Base-by-base conservation (phyloP, 2,888 invertebrate genomes). In the Bombylius discolor region DNA sequence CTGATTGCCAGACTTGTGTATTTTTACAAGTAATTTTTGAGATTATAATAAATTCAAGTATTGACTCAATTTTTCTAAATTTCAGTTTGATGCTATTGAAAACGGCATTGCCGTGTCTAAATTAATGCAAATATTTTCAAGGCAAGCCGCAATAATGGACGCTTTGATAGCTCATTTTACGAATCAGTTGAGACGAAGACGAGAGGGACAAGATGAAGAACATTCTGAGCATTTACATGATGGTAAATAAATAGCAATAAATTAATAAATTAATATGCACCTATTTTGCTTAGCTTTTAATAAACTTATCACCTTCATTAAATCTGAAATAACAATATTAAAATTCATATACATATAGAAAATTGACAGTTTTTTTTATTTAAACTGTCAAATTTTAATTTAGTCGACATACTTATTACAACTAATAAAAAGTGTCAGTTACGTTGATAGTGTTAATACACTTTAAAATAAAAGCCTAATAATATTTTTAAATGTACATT, bases 1-100 rank as follows among this genome's bases (percentile, higher is more conserved):
- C 82, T 23, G 89, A 94, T 70, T 90, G 92, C 67, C 78, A 93
- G 62, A 94, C 95, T 9, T 95, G 94, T 70, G 79, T 97, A 60
- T 94, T 95, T 74, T 76, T 97, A 23, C 95, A 96, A 76, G 74
- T 74, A 59, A 60, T 23, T 23, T 23, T 23, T 23, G 23, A 23
- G 23, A 23, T 23, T 23, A 23, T 23, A 23, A 23, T 23, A 23
- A 23, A 23, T 23, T 23, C 23, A 23, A 23, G 23, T 23, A 23
- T 23, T 23, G 23, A 49, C 14, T n/a, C 54, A 52, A 23, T 56
- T n/a, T 49, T 34, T 23, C 52, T 53, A 36, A 32, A 44, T 65
- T 65, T n/a, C 60, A 73, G 74, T 74, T 74, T 59, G 74, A 74
- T 66, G 70, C 69, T 52, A 67, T 74, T 54, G 74, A 74, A 61